A percentile compares a stretch with the other conserved stretches of the same genome.
Conservation (phyloP, 1,140 invertebrate species). For the Phenacoccus solenopsis region DNA sequence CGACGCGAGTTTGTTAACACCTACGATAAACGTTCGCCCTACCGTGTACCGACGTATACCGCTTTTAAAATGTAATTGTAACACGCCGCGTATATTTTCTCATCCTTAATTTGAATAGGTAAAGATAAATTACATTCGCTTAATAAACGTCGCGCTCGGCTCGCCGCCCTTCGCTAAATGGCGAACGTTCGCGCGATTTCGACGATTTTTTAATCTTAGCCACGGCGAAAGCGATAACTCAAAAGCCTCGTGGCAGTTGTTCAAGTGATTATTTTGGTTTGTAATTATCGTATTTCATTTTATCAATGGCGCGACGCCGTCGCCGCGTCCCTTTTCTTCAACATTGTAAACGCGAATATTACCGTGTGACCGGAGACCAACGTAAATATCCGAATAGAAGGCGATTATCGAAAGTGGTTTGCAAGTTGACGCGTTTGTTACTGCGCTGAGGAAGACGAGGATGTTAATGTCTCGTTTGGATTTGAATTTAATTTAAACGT, state of each 20-base stretch:
- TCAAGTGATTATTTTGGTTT: constrained; percentile 2
- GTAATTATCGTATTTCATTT: background rate
- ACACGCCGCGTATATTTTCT: background rate
- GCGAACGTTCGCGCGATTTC: background rate
- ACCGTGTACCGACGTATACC: background rate
- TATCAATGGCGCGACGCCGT: too few species aligned
- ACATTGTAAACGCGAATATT: too few species aligned
- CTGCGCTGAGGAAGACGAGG: too few species aligned
- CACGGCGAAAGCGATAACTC: background rate
- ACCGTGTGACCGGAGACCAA: too few species aligned
- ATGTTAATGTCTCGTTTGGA: too few species aligned
- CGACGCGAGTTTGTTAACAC: constrained; percentile 9
- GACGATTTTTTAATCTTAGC: background rate
- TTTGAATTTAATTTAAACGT: too few species aligned
- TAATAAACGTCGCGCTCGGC: background rate
- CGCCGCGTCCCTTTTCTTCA: too few species aligned
- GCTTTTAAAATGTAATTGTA: background rate
- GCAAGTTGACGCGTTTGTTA: too few species aligned
- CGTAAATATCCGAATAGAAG: too few species aligned
- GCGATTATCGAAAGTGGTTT: too few species aligned
- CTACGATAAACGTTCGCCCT: too few species aligned
- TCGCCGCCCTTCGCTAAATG: background rate
- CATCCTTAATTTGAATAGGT: background rate
- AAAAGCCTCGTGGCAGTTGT: background rate
- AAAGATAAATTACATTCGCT: background rate